A percentile compares a stretch with the other conserved stretches of the same genome.
These are phyloP conservation scores for Euphydryas editha DNA, from an alignment of 2,888 invertebrate genomes.

Conservation along the genomic window DNA sequence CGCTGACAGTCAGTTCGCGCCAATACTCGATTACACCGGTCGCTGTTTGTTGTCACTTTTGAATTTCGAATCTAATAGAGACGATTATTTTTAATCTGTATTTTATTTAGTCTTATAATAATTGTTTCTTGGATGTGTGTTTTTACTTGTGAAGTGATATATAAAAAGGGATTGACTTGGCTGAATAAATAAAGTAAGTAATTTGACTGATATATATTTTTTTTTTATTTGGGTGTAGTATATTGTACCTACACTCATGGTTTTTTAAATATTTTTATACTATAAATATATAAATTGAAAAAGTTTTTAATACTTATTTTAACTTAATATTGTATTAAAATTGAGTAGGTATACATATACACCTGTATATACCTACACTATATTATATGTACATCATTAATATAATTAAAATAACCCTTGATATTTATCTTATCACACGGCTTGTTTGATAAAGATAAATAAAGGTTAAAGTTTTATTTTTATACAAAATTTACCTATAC, in stretches of 20 bases:
- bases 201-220: neutral
- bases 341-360: too few relatives aligned
- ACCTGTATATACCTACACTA: neutral
- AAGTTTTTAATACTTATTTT: too few relatives aligned
- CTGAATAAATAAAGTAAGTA: neutral
- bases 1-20: conserved; percentile 52
- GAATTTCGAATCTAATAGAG: neutral
- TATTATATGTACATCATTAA: neutral
- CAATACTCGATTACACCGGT: conserved; percentile 45
- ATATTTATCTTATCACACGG: conserved; percentile 1
- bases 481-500: neutral
- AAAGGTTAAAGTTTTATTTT: neutral
- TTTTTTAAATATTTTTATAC: too few relatives aligned
- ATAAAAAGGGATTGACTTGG: neutral
- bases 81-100: neutral
- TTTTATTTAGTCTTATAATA: neutral
- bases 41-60: conserved; percentile 5
- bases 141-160: neutral
- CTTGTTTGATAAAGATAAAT: neutral
- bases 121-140: neutral
- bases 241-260: too few relatives aligned
- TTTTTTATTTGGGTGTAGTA: neutral
- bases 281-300: too few relatives aligned
- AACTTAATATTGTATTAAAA: too few relatives aligned
- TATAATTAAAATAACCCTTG: neutral